These are phyloP conservation scores for Styela plicata DNA, from an alignment of 23 tunicate species.

Conservation along the genomic window DNA sequence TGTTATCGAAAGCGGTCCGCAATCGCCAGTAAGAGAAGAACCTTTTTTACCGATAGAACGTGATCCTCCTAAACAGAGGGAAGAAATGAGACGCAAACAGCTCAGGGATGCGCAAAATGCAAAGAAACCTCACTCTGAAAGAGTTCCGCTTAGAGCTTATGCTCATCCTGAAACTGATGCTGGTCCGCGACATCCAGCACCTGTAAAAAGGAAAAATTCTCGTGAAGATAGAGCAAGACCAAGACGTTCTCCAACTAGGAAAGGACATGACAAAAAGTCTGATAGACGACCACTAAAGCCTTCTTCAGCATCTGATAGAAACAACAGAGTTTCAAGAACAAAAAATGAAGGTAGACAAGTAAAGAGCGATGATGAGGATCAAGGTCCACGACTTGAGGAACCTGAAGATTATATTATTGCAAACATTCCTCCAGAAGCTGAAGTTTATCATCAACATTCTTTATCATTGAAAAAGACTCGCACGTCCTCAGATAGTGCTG, in stretches of 20 bases:
- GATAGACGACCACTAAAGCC: neutral
- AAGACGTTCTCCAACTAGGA: neutral
- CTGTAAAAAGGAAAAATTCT: neutral
- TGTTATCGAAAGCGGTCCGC: neutral
- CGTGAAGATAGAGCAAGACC: neutral
- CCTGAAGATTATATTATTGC: slow-evolving; percentile 92
- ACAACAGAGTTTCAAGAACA: neutral
- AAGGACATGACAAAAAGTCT: neutral
- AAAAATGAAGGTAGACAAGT: neutral
- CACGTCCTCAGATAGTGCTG: slow-evolving; percentile 9
- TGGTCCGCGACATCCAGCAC: neutral
- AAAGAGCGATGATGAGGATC: slow-evolving; percentile 20
- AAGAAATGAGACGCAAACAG: neutral
- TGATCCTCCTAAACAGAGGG: neutral
- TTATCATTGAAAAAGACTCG: slow-evolving; percentile 22
- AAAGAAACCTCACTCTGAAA: neutral
- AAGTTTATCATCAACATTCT: slow-evolving; percentile 54
- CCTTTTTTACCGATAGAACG: neutral
- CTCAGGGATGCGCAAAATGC: neutral
- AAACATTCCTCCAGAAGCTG: slow-evolving; percentile 48
- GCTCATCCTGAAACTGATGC: neutral
- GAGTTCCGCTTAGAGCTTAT: neutral
- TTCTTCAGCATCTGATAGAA: neutral
- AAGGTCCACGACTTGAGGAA: slow-evolving; percentile 47
- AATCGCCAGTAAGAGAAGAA: neutral